These are phyloP conservation scores for Callosobruchus maculatus DNA, from an alignment of 2,888 invertebrate genomes.

Conservation along the genomic window DNA sequence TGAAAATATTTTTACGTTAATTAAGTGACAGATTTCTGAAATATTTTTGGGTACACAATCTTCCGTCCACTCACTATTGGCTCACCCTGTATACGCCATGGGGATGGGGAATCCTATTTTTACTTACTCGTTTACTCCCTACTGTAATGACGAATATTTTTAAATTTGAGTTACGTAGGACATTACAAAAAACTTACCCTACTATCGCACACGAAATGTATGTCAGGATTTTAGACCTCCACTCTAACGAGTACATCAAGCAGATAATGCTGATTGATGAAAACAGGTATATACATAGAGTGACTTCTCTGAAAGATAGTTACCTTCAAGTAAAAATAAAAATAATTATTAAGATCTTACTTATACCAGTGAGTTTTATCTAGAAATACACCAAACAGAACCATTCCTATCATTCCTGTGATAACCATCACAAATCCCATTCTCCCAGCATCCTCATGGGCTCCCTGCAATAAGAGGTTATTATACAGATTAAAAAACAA, in stretches of 20 bases:
- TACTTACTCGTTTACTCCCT: too few relatives aligned
- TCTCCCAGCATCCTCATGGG: constrained; percentile 74
- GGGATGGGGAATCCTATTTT: too few relatives aligned
- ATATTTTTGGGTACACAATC: too few relatives aligned
- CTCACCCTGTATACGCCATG: too few relatives aligned
- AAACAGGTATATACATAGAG: constrained; percentile 17
- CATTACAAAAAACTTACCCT: constrained; percentile 24
- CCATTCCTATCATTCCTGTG: constrained; percentile 85
- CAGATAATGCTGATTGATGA: constrained; percentile 16
- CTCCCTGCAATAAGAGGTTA: too few relatives aligned
- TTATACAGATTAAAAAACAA: too few relatives aligned
- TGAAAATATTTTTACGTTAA: too few relatives aligned
- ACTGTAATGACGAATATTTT: too few relatives aligned
- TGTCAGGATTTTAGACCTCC: constrained; percentile 13
- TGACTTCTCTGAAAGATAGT: constrained; percentile 22
- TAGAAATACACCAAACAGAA: constrained; percentile 80
- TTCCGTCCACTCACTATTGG: too few relatives aligned
- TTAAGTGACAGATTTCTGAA: too few relatives aligned
- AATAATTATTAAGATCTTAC: constrained; percentile 45
- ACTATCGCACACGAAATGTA: constrained; percentile 20
- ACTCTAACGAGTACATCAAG: constrained; percentile 24
- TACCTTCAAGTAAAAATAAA: neutral
- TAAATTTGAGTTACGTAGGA: too few relatives aligned
- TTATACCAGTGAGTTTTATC: constrained; percentile 92
- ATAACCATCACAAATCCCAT: constrained; percentile 86